Conservation (phyloP, 2,113 vertebrate species). For the Trochalopteron elliotii region DNA sequence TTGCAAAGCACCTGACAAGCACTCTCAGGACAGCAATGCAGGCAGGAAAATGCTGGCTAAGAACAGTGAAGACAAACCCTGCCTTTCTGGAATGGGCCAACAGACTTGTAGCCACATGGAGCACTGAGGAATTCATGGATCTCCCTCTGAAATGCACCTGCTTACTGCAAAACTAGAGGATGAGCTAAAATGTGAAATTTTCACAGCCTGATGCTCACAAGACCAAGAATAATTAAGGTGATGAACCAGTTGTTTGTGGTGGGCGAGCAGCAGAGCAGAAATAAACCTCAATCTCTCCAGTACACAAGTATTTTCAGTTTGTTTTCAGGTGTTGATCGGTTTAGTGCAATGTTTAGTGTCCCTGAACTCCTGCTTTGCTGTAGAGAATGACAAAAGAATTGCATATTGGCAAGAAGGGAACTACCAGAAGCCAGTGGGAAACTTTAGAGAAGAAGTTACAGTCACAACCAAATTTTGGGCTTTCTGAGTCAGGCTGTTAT, state of each 20-base stretch:
- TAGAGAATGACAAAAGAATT: not conserved
- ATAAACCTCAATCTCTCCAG: not conserved
- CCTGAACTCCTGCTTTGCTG: not conserved
- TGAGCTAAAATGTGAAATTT: not conserved
- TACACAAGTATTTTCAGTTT: not conserved
- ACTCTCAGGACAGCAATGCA: not conserved
- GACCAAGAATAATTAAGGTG: not conserved
- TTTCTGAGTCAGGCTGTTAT: not conserved
- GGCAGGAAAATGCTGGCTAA: not conserved
- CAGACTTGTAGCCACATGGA: rapidly evolving
- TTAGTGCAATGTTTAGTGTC: not conserved
- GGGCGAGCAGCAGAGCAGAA: not conserved
- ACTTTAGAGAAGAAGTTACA: not conserved
- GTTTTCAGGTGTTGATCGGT: not conserved
- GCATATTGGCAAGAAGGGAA: not conserved
- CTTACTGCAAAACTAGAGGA: not conserved
- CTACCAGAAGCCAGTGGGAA: not conserved
- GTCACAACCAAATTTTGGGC: not conserved
- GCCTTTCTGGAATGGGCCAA: not conserved
- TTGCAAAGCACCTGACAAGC: not conserved
- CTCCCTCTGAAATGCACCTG: not conserved
- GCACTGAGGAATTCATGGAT: not conserved
- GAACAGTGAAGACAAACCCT: not conserved
- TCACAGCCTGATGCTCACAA: not conserved
- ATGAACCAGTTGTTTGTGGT: not conserved